Base-by-base conservation (phyloP, 2,113 vertebrate genomes). In the Microtus ochrogaster region DNA sequence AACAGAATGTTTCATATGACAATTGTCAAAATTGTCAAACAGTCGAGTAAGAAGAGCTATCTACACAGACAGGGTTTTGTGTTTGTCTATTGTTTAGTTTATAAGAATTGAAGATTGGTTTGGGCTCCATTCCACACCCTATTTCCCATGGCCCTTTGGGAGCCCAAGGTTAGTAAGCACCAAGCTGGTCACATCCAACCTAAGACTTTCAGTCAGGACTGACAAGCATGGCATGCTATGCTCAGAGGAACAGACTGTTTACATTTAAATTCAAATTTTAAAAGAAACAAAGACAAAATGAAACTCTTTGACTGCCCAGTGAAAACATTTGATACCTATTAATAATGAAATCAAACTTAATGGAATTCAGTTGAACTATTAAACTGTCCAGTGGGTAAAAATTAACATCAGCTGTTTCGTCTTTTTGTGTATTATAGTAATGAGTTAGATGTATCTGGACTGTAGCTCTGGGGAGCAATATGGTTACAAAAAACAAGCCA, bases 311-410 rank as follows among this genome's bases (percentile, higher is more conserved):
- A 93, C 78, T 79, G 0, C 4, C 89, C 82, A 65, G 26, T 93
- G 58, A 90, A 88, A 96, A 91, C 2, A 22, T 82, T 79, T 94
- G 33, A 36, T 87, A 93, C 94, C 92, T 96, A 86, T 70, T 96
- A 96, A 95, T 65, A 89, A 96, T 95, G 81, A 96, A 96, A 94
- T 97, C 68, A 90, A 70, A 87, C 86, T 39, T 89, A 94, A 97
- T 95, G 24, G 92, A 95, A 95, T 96, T 88, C n/a, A 65, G 39
- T 6, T 92, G 41, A 95, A 84, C 52, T 68, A 68, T 82, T 95
- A 94, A 97, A 91, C 28, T 89, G 92, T 66, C 52, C 44, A 96
- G 13, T 83, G 36, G 79, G 33, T 11, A 79, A 30, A 90, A 97
- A 97, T 84, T 44, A 91, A 66, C 73, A 90, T 86, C 82, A 95